These are phyloP conservation scores for Andrena fulva DNA, from an alignment of 2,888 invertebrate species.

Conservation along the genomic window DNA sequence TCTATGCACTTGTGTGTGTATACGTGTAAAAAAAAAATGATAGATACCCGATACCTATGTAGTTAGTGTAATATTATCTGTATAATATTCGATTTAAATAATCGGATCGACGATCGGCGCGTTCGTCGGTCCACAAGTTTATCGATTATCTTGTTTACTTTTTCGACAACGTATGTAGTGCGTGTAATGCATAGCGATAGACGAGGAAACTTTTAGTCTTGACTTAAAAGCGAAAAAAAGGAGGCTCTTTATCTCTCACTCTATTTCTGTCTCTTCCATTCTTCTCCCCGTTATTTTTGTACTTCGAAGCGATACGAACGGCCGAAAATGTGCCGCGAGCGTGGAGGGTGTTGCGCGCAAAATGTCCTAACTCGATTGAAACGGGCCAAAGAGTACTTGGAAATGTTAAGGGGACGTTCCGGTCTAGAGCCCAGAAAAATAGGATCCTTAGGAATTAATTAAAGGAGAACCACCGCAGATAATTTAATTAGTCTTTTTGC, in stretches of 20 bases:
- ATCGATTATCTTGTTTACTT: slow-evolving; percentile 42
- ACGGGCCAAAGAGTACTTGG: slow-evolving; percentile 52
- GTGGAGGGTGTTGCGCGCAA: neutral
- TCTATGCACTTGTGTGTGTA: slow-evolving; percentile 61
- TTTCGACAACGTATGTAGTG: slow-evolving; percentile 27
- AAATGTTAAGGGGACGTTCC: too few species aligned
- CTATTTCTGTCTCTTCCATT: neutral
- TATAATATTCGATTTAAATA: slow-evolving; percentile 62
- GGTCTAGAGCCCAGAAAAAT: too few species aligned
- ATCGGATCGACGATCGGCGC: slow-evolving; percentile 37
- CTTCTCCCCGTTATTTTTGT: neutral
- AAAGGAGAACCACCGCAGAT: too few species aligned
- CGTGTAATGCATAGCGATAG: slow-evolving; percentile 39
- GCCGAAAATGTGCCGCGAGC: slow-evolving; percentile 7
- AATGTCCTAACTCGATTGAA: slow-evolving; percentile 36
- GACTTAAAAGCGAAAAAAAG: slow-evolving; percentile 14
- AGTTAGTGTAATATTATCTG: slow-evolving; percentile 73
- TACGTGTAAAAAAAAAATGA: slow-evolving; percentile 66
- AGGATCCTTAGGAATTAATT: too few species aligned
- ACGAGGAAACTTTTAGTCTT: slow-evolving; percentile 7
- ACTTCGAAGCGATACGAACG: slow-evolving; percentile 20
- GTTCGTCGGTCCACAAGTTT: slow-evolving; percentile 35
- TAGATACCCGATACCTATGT: slow-evolving; percentile 65
- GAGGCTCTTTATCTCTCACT: neutral
- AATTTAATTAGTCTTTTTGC: too few species aligned